Conservation (phyloP, 2,888 invertebrate genomes). For the Clunio marinus region DNA sequence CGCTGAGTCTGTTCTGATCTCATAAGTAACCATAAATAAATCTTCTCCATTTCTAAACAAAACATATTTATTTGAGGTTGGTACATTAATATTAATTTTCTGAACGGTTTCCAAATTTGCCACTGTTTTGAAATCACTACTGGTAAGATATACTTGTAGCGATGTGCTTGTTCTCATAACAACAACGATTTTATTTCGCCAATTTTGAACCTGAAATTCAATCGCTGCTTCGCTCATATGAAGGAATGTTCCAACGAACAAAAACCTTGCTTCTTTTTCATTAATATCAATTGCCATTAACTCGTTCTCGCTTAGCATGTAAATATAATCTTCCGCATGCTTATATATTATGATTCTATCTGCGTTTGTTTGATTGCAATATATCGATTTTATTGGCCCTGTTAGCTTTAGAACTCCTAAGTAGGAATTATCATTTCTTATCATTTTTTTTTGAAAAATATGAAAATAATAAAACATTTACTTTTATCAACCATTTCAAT, state of each 20-base stretch:
- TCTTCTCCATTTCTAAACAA: neutral
- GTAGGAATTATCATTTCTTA: no score
- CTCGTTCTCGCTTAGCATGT: neutral
- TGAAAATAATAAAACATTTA: no score
- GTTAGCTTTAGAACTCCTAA: neutral
- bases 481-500: no score
- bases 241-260: neutral
- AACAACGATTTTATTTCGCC: neutral
- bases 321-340: neutral
- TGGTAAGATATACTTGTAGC: neutral
- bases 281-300: neutral
- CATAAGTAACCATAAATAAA: neutral
- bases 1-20: neutral
- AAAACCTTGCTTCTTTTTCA: neutral
- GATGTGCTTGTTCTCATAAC: neutral
- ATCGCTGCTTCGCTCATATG: neutral
- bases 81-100: neutral
- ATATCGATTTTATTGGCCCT: no score
- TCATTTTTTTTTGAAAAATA: no score
- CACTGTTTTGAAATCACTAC: neutral
- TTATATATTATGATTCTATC: neutral
- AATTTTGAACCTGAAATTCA: neutral
- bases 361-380: neutral
- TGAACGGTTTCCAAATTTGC: neutral
- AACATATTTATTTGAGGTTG: neutral